phyloP scores from a whole-genome alignment of 1,140 invertebrate genomes.

The Lepidurus arcticus region DNA sequence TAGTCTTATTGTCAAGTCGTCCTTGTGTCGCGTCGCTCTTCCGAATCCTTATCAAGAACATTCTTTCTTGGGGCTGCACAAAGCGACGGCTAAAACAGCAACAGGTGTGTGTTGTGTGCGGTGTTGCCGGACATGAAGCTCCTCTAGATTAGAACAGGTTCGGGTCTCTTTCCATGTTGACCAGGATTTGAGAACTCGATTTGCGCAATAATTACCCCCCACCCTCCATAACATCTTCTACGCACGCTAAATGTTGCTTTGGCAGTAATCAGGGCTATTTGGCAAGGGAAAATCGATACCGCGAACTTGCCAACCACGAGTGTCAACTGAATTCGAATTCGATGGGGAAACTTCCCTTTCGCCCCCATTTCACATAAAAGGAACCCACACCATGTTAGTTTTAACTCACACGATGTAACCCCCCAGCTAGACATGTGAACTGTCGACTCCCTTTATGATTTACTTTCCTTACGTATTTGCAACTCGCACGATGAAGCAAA shows the following conservation, averaged over 20 bases:
- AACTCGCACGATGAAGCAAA: no score
- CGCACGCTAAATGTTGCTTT: not conserved
- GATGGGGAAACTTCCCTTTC: no score
- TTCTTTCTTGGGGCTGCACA: not conserved
- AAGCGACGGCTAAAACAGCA: slow-evolving; percentile 13
- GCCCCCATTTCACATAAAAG: no score
- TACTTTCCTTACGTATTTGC: no score
- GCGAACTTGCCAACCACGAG: not conserved
- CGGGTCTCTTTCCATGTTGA: not conserved
- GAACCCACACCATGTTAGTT: no score
- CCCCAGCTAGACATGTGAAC: no score
- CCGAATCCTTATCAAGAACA: not conserved
- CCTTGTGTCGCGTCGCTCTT: not conserved
- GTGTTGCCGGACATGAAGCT: not conserved
- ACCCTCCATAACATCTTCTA: not conserved
- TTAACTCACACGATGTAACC: no score
- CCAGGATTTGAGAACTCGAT: not conserved
- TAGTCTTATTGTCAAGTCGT: not conserved
- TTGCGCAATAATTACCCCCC: not conserved
- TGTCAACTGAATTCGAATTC: not conserved
- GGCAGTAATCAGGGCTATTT: slow-evolving; percentile 1
- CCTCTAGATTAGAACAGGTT: slow-evolving; percentile 5
- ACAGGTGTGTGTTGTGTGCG: not conserved
- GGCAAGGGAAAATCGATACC: not conserved
- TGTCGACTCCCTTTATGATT: no score